Evolutionary conservation across 2,113 vertebrate species (phyloP), one percentile per base, ranked within the genome.

Genomic region (Hipposideros armiger): DNA sequence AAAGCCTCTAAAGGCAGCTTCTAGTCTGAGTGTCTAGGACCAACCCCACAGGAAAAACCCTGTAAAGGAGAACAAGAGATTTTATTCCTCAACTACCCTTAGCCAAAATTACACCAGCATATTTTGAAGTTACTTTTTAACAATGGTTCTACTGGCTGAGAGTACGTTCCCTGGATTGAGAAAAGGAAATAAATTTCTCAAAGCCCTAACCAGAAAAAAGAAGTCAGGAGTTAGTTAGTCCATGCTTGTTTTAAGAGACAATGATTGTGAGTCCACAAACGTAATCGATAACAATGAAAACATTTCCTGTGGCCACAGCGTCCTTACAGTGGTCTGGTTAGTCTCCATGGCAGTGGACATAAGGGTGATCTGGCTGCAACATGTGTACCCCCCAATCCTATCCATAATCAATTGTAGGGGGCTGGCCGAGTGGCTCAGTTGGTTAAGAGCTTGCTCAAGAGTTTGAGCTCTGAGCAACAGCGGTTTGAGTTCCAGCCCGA

Each of bases 71-170:
- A 42, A 81, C 9, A 16, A 28, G 5, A 78, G 45, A 80, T 22
- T 13, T 45, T 16, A 56, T 67, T 90, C 45, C 74, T 82, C 7
- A 70, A 7, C 17, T 26, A 26, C 28, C 14, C 16, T n/a, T 60
- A 47, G 67, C 56, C 60, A 67, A 26, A 94, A 42, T 72, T 7
- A 32, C 2, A 32, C 50, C 42, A 45, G 50, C 17, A 9, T 45
- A 11, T 80, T 89, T 56, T 86, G 56, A 89, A 73, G 92, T 78
- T 74, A 42, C 28, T 32, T 97, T 72, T 96, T 32, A 94, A 42
- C 50, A 66, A 45, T 83, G 54, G 47, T 36, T 82, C 80, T 83
- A 24, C 28, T 22, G 15, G 62, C 26, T 78, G 60, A 47, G 42
- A 77, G n/a, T 70, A 82, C 11, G 52, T 66, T 82, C 22, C 36